Evolutionary conservation across 2,888 invertebrate species (phyloP), one percentile per base, ranked within the genome.

Genomic region (Ptilodon capucinus): DNA sequence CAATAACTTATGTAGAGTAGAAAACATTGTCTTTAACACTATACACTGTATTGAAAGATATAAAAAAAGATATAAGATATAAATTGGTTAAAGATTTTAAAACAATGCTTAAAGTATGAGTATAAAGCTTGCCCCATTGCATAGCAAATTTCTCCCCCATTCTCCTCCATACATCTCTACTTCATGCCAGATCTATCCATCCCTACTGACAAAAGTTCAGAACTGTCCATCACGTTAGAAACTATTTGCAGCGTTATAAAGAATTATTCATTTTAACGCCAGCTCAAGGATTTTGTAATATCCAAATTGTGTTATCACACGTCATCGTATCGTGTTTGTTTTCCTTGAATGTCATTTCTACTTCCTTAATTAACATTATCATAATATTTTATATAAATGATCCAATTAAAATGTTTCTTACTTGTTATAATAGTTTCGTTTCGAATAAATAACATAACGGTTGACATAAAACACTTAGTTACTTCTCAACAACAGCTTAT

Each of bases 401-500:
- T 35, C 38, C 46, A 61, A 56, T 51, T 19, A 44, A 54, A 17
- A 7, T 13, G 13, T 13, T 35, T 16, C 35, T 35, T 35, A 35
- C 17, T 17, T 39, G 39, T 39, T 21, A 8, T 8, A 7, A 14
- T 32, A 8, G 4, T 7, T 7, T 32, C 11, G 25, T 14, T n/a
- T 32, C 14, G n/a, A 32, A 32, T 32, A 14, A 14, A 14, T 32
- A 32, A 32, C 32, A 6, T 1, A n/a, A 9, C 44, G 42, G 25
- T 55, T 16, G 48, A 42, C 45, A 42, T 23, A 52, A 42, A 54
- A 53, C 39, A 51, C 7, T 49, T 51, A 40, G 54, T 59, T 57
- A 60, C 46, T 67, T 61, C 66, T 59, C 42, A 55, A 44, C 42
- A 48, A 50, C 47, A 60, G 60, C 57, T 61, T 68, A 73, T 57